Base-by-base conservation (phyloP, 2,797 vertebrate genomes). In the Gambelia wislizenii region DNA sequence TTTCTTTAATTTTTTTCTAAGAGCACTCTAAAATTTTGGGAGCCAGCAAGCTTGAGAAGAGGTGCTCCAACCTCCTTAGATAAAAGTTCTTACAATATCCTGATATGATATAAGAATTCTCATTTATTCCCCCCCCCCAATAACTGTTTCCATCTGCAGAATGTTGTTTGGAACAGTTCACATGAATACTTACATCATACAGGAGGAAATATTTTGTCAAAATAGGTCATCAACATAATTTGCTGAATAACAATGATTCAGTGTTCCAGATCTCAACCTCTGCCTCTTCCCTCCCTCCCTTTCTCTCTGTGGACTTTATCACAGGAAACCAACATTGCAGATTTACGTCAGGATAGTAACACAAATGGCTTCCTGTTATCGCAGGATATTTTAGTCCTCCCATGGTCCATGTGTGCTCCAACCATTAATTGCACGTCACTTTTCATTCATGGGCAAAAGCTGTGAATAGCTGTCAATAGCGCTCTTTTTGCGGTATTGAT, bases 141-240 rank as follows among this genome's bases (percentile, higher is more conserved):
- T n/a, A n/a, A 70, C 64, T 82, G 44, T 70, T 70, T 83, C 82
- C 82, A 83, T 83, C 82, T 83, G 82, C 42, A 49, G 61, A 83
- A 83, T 83, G 42, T 25, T 30, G 22, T 70, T 83, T 70, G 64
- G 64, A 83, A 69, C 42, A 16, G 20, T 83, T 69, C 82, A 44
- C 61, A 83, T n/a, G 33, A 83, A 49, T 69, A 33, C 61, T 76
- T 49, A 52, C 44, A 69, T 69, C 42, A 47, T 44, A 47, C 61
- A 83, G 30, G 61, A 33, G 64, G 82, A 83, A 83, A 83, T 83
- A 12, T 52, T 83, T 52, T 83, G 61, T 70, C 64, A 70, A 33
- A 49, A 83, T 33, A n/a, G 82, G 61, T 49, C 64, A 49, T n/a
- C 44, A 84, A 49, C 20, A 6, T 70, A 36, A 70, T 49, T 36